Conservation (phyloP, 2,888 invertebrate genomes). For the Eledona agricola region DNA sequence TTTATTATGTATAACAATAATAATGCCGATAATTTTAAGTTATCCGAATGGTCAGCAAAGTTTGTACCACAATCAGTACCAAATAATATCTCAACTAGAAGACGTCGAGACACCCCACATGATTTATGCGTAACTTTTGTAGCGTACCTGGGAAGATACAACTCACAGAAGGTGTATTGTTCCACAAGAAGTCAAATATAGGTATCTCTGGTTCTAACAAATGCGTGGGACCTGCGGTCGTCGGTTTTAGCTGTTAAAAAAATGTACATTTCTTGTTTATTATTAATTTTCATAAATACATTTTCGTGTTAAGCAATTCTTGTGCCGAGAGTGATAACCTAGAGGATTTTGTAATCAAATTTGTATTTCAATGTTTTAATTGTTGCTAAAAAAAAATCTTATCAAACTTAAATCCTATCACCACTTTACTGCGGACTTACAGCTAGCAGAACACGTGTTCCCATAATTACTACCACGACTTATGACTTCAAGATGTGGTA, state of each 20-base stretch:
- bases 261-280: not conserved
- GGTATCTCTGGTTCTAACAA: constrained; percentile 45
- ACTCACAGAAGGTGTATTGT: constrained; percentile 47
- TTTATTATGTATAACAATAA: too few relatives aligned
- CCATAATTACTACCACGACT: too few relatives aligned
- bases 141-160: constrained; percentile 50
- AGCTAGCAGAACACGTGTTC: too few relatives aligned
- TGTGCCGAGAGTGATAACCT: too few relatives aligned
- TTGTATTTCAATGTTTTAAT: too few relatives aligned
- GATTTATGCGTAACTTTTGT: constrained; percentile 53
- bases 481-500: too few relatives aligned
- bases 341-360: too few relatives aligned
- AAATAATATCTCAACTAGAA: not conserved
- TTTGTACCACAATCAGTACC: constrained; percentile 23
- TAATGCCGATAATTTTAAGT: constrained; percentile 19
- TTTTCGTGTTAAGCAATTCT: not conserved
- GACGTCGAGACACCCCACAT: constrained; percentile 41
- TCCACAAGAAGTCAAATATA: constrained; percentile 38
- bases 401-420: too few relatives aligned
- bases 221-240: constrained; percentile 30
- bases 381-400: too few relatives aligned
- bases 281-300: too few relatives aligned
- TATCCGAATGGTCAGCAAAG: too few relatives aligned
- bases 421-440: too few relatives aligned
- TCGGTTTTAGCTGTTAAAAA: not conserved